Evolutionary conservation across 2,797 vertebrate species (phyloP), one percentile per base, ranked within the genome.

Genomic region (Ceryle rudis): DNA sequence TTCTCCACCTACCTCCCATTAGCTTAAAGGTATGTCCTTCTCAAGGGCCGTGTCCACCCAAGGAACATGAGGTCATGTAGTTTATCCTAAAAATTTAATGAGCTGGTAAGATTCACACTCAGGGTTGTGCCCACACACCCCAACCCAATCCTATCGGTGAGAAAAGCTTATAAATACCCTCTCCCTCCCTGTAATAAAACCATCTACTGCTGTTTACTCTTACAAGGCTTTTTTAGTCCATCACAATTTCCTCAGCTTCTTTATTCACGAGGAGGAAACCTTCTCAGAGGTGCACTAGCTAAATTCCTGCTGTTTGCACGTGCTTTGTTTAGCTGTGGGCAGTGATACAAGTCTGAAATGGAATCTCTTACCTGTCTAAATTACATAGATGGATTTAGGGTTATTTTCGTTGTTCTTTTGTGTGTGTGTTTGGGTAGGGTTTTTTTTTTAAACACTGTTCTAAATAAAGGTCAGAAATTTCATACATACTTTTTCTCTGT

Each of bases 21-120:
- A 10, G 20, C 23, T 83, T 84, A 67, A 47, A 47, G 67, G 39
- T 2, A 41, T 6, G 5, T 55, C 14, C 26, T 75, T 62, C 31
- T 72, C 25, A 42, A 62, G 29, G 31, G 9, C 64, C 35, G 3
- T 8, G 9, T 62, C 8, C 33, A 61, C 49, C 18, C 49, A 69
- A 61, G 51, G 49, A 82, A 6, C 2, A 3, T 1, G 4, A 52
- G 14, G 3, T 20, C 31, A 3, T 3, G 2, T 13, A 61, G 47
- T 44, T 72, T 35, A 31, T 21, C 37, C 35, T 37, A 73, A 72
- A 81, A 57, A 22, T 16, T 21, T 12, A 66, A 18, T 5, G 14
- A 33, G 3, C 14, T 51, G 12, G 8, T 46, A 17, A 31, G 62
- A 46, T 44, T 89, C 17, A 37, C 6, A 10, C 29, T n/a, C 70